Conservation (phyloP, 2,888 invertebrate genomes). For the Meganola albula region DNA sequence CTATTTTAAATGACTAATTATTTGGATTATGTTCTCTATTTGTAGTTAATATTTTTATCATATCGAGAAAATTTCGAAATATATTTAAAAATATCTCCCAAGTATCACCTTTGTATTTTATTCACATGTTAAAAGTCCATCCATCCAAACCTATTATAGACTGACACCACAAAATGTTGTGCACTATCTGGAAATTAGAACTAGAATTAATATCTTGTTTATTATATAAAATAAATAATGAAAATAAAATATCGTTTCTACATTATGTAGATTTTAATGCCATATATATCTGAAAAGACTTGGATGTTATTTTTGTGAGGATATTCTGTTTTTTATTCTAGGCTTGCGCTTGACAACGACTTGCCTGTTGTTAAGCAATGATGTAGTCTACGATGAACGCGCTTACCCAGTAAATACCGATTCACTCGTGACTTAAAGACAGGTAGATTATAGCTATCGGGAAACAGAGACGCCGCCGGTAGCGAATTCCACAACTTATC, state of each 20-base stretch:
- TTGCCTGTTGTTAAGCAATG: too few species aligned
- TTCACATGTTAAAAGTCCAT: constrained; percentile 58
- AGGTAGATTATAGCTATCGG: too few species aligned
- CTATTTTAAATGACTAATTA: too few species aligned
- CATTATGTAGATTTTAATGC: constrained; percentile 33
- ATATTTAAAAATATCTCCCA: not conserved
- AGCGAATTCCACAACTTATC: not conserved
- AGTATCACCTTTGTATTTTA: constrained; percentile 38
- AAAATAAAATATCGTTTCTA: constrained; percentile 40
- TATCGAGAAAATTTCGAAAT: too few species aligned
- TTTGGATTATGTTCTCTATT: too few species aligned
- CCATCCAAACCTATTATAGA: constrained; percentile 69
- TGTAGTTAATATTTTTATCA: too few species aligned
- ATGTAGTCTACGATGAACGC: too few species aligned
- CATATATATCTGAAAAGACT: constrained; percentile 30
- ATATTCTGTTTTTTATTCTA: not conserved
- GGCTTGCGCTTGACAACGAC: too few species aligned
- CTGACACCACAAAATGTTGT: constrained; percentile 75
- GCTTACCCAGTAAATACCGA: too few species aligned
- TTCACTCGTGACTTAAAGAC: too few species aligned
- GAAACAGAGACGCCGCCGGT: too few species aligned
- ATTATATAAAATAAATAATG: constrained; percentile 37
- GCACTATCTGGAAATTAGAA: constrained; percentile 65
- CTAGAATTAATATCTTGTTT: constrained; percentile 53
- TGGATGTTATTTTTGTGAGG: constrained; percentile 5